phyloP scores from a whole-genome alignment of 1,140 invertebrate species.

The Myzus persicae region DNA sequence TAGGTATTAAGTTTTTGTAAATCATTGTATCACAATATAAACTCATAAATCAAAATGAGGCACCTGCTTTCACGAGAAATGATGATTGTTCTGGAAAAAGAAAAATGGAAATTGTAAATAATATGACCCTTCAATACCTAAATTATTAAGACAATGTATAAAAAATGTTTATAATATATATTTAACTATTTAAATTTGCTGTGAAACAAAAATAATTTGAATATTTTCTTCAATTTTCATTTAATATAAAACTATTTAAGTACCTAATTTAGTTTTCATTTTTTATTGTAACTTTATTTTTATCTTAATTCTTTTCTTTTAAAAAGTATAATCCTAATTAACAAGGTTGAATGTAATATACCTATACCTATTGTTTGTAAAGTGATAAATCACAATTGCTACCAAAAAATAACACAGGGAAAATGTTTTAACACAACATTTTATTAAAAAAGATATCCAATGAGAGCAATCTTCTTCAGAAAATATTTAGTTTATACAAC shows the following conservation, averaged over 20 bases:
- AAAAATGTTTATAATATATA: background rate
- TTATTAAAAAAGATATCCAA: background rate
- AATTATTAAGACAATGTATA: background rate
- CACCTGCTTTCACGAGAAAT: constrained; percentile 28
- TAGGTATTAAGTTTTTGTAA: constrained; percentile 42
- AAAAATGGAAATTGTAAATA: constrained; percentile 47
- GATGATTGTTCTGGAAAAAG: constrained; percentile 55
- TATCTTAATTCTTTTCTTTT: too few relatives aligned
- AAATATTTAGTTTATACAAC: background rate
- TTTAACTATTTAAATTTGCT: background rate
- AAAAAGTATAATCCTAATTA: too few relatives aligned
- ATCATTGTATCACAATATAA: constrained; percentile 48
- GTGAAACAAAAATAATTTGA: background rate
- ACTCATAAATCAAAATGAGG: constrained; percentile 48
- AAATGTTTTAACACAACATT: background rate
- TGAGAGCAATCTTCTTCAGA: background rate
- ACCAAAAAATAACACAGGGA: background rate
- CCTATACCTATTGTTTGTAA: background rate
- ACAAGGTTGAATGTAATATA: too few relatives aligned
- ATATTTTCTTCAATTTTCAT: background rate
- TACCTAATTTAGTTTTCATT: background rate
- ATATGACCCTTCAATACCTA: background rate
- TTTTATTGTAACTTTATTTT: background rate
- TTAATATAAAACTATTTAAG: background rate
- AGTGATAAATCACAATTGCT: background rate